Evolutionary conservation across 2,113 vertebrate genomes (phyloP).

Genomic region (Agelaius phoeniceus): DNA sequence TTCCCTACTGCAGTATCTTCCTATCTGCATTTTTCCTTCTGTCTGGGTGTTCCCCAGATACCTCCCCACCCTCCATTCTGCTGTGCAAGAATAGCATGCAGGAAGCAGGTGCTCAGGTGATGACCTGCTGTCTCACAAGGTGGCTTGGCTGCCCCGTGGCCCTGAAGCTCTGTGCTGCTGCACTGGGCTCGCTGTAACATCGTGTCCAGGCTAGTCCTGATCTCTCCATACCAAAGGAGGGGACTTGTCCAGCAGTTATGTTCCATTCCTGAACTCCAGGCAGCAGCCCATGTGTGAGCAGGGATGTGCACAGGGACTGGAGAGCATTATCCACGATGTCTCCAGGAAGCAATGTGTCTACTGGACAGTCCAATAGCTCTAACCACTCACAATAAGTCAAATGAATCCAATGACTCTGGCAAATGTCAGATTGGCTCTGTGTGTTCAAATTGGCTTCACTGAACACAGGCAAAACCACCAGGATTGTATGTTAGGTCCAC

Average conservation of each 20-base stretch:
- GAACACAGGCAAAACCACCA: background rate
- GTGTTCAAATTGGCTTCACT: background rate
- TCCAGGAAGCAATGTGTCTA: background rate
- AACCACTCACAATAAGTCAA: background rate
- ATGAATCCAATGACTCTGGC: background rate
- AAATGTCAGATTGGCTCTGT: background rate
- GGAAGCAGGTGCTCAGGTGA: background rate
- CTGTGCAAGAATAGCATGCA: background rate
- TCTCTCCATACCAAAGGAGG: background rate
- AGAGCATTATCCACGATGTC: background rate
- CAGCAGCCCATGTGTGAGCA: background rate
- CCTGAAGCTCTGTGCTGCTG: background rate
- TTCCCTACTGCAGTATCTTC: background rate
- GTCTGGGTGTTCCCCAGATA: background rate
- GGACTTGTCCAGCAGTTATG: background rate
- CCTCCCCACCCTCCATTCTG: background rate
- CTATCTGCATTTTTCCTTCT: background rate
- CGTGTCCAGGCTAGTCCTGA: background rate
- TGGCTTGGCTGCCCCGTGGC: background rate
- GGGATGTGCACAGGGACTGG: background rate
- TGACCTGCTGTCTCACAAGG: background rate
- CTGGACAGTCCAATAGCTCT: background rate
- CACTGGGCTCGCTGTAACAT: background rate
- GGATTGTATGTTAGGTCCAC: background rate
- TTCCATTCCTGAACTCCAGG: background rate